Percentiles rank a stretch among this genome's conserved stretches.
phyloP scores from a whole-genome alignment of 2,113 vertebrate genomes.

The Anthoscopus minutus region DNA sequence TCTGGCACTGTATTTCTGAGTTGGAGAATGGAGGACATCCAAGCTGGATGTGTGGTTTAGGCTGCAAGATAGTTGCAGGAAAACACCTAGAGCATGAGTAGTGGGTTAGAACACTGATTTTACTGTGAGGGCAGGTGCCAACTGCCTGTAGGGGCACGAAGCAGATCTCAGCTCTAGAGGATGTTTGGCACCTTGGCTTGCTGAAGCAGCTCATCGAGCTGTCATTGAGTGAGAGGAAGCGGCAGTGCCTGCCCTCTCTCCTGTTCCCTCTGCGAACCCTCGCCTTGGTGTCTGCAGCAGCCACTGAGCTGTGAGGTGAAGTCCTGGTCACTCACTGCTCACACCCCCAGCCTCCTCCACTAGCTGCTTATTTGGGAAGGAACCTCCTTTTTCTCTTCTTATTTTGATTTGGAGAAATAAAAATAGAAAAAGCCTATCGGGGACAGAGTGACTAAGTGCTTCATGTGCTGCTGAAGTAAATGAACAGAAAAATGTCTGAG shows the following conservation, averaged over 20 bases:
- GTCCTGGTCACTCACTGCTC: not conserved
- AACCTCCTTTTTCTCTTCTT: not conserved
- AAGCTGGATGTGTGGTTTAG: not conserved
- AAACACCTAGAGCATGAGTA: not conserved
- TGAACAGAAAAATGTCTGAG: slow-evolving; percentile 19
- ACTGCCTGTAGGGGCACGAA: not conserved
- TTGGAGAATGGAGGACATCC: not conserved
- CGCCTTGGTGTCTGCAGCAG: not conserved
- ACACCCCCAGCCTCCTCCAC: not conserved
- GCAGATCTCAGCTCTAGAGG: not conserved
- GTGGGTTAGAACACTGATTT: not conserved
- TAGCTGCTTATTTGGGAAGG: not conserved
- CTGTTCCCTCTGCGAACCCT: not conserved
- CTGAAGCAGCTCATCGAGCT: not conserved
- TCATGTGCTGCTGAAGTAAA: not conserved
- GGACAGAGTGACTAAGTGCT: slow-evolving; percentile 2
- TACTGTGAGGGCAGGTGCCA: not conserved
- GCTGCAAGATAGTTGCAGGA: not conserved
- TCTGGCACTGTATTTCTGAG: not conserved
- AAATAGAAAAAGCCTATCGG: not conserved
- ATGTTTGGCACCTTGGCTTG: not conserved
- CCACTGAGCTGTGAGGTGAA: not conserved
- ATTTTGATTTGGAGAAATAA: not conserved
- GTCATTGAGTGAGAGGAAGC: not conserved
- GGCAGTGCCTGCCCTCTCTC: not conserved